phyloP scores from a whole-genome alignment of 2,113 vertebrate genomes.

The Chunga burmeisteri region DNA sequence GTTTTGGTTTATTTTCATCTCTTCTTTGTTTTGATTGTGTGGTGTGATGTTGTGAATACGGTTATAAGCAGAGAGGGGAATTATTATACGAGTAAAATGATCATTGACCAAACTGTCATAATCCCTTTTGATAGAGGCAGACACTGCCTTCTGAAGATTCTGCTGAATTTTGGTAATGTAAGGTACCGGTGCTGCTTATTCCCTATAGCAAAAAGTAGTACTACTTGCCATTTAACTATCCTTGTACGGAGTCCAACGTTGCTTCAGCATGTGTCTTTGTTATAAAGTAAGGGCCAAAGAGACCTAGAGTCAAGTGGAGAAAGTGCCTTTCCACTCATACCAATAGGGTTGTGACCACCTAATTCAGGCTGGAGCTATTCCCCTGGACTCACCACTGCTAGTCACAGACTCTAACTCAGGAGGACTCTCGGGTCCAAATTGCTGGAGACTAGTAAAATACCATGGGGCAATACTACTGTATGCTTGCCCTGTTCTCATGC shows the following conservation, averaged over 20 bases:
- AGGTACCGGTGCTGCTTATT: not conserved
- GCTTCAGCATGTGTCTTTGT: not conserved
- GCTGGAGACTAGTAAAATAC: not conserved
- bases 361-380: not conserved
- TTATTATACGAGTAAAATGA: not conserved
- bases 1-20: not conserved
- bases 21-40: not conserved
- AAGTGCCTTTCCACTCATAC: not conserved
- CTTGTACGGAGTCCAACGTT: not conserved
- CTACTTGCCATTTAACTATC: not conserved
- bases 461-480: too few relatives aligned
- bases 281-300: not conserved
- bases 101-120: not conserved
- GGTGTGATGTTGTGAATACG: not conserved
- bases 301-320: not conserved
- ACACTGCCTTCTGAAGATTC: not conserved
- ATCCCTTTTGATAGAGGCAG: not conserved
- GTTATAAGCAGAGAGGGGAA: not conserved
- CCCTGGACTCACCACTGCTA: not conserved
- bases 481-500: not conserved
- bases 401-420: not conserved
- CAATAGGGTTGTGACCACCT: not conserved
- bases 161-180: not conserved
- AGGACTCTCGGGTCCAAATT: not conserved
- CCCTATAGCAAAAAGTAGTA: not conserved